These are phyloP conservation scores for Thecocarcelia acutangulata DNA, from an alignment of 2,888 invertebrate genomes.

Conservation along the genomic window DNA sequence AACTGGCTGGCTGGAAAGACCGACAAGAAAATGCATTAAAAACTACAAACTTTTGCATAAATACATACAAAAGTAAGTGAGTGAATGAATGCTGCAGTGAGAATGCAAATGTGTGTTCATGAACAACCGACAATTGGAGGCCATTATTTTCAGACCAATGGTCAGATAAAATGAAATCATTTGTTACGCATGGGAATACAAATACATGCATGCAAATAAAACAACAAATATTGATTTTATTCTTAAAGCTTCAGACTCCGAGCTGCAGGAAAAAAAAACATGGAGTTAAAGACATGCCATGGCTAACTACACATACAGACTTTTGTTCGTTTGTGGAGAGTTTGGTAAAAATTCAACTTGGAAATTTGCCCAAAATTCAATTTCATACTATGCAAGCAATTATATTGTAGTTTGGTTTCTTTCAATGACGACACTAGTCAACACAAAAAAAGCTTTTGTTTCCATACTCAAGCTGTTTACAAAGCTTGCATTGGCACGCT, in stretches of 20 bases:
- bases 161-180: slow-evolving; percentile 52
- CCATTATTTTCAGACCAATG: slow-evolving; percentile 54
- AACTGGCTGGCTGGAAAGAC: not conserved
- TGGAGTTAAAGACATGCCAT: not conserved
- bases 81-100: not conserved
- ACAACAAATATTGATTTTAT: slow-evolving; percentile 5
- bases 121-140: slow-evolving; percentile 40
- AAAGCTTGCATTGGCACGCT: no score
- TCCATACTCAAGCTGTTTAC: no score
- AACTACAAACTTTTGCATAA: slow-evolving; percentile 8
- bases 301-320: no score
- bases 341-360: slow-evolving; percentile 21
- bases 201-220: slow-evolving; percentile 8
- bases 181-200: slow-evolving; percentile 26
- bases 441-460: not conserved
- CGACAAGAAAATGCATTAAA: slow-evolving; percentile 29
- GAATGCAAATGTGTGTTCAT: not conserved
- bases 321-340: not conserved
- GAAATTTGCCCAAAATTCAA: slow-evolving; percentile 47
- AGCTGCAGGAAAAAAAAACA: not conserved
- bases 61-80: not conserved
- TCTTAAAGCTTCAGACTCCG: not conserved
- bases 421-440: not conserved
- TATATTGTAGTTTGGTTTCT: not conserved
- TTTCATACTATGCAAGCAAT: slow-evolving; percentile 13